These are phyloP conservation scores for Stramonita haemastoma DNA, from an alignment of 2,888 invertebrate genomes.

Conservation along the genomic window DNA sequence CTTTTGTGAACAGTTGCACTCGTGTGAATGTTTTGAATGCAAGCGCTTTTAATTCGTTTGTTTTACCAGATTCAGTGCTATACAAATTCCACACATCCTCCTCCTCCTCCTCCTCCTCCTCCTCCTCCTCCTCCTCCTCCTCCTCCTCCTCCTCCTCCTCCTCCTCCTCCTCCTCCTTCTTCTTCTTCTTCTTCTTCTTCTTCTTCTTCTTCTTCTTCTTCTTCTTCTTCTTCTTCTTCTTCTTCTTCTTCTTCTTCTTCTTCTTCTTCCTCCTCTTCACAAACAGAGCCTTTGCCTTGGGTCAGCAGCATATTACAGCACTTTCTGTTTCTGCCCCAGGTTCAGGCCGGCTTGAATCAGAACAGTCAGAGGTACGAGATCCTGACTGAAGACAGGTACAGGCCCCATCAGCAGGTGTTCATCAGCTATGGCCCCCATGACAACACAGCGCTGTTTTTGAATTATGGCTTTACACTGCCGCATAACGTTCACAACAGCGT, in stretches of 20 bases:
- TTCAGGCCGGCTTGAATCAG: constrained; percentile 72
- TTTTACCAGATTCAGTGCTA: too few species aligned
- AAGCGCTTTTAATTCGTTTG: too few species aligned
- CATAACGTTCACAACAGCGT: constrained; percentile 85
- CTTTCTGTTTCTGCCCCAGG: constrained; percentile 56
- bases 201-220: background rate
- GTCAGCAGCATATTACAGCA: too few species aligned
- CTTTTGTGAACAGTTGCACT: too few species aligned
- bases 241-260: background rate
- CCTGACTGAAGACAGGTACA: constrained; percentile 80
- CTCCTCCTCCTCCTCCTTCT: background rate
- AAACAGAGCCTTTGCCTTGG: too few species aligned
- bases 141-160: background rate
- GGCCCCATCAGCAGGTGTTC: constrained; percentile 86
- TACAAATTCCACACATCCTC: too few species aligned
- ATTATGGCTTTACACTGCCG: constrained; percentile 90
- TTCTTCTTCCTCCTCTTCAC: background rate
- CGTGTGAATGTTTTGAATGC: too few species aligned
- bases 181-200: background rate
- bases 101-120: too few species aligned
- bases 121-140: background rate
- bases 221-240: background rate
- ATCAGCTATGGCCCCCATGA: constrained; percentile 92
- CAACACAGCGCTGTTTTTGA: constrained; percentile 87
- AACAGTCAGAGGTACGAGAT: constrained; percentile 80